phyloP scores from a whole-genome alignment of 1,140 invertebrate species.

The Muscidifurax raptorellus region DNA sequence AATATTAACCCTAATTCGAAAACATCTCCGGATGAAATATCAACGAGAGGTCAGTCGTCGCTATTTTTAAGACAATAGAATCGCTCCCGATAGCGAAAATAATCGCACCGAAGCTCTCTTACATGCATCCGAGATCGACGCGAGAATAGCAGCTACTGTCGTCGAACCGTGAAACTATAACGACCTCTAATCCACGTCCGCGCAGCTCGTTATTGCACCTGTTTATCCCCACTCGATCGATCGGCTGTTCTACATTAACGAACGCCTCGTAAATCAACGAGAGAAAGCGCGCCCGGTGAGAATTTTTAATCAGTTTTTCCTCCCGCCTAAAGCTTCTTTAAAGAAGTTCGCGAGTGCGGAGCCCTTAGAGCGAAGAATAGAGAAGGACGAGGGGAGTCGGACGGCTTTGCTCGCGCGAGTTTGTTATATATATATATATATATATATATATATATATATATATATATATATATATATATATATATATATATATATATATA shows the following conservation, averaged over 20 bases:
- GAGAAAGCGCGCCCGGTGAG: too few relatives aligned
- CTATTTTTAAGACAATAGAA: background rate
- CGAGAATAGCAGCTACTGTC: background rate
- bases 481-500: background rate
- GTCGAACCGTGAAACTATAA: background rate
- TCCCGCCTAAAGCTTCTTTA: too few relatives aligned
- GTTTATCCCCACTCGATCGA: background rate
- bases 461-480: background rate
- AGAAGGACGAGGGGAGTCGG: background rate
- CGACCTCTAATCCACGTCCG: too few relatives aligned
- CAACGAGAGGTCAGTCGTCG: background rate
- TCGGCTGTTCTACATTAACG: background rate
- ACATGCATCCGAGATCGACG: background rate
- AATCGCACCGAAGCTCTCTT: background rate
- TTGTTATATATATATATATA: background rate
- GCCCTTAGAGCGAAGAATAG: background rate
- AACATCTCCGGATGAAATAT: background rate
- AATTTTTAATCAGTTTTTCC: background rate
- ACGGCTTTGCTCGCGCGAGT: background rate
- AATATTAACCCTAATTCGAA: background rate
- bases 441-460: background rate
- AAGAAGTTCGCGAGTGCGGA: too few relatives aligned
- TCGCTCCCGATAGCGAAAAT: background rate
- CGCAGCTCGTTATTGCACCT: too few relatives aligned
- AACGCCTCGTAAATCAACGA: background rate